Evolutionary conservation across 2,113 vertebrate species (phyloP), one percentile per base, ranked within the genome.

Genomic region (Nothobranchius furzeri): DNA sequence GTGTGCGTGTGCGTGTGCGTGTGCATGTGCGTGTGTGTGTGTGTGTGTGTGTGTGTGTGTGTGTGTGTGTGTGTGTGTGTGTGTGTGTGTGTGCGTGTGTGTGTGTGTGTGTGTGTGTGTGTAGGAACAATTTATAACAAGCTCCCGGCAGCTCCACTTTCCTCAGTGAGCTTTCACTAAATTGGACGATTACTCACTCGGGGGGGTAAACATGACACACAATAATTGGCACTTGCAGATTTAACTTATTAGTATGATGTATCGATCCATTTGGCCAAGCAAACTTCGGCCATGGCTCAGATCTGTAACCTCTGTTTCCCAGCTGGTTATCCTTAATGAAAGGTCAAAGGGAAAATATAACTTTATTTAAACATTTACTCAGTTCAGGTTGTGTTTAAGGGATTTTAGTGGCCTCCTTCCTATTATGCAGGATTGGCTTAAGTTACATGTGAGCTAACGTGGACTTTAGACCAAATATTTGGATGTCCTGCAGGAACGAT

Each of bases 211-310:
- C 90, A 89, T 88, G 92, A 89, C 87, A 79, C 30, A 66, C 85
- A 73, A 82, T 91, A 90, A 92, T 91, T 90, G 91, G 76, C 47
- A 68, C 81, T 88, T 62, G 82, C 86, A 90, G 85, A 85, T 91
- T 92, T 75, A 60, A 91, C 85, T 91, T 90, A 90, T 93, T 90
- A 89, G 82, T 82, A 81, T 88, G 90, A 91, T 82, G 82, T 66
- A 92, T 90, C 59, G 89, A 91, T 91, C 72, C 3, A 50, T 70
- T 50, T 52, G 69, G 55, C 24, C 14, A 6, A 36, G 35, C 45
- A 52, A 59, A 58, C 60, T 17, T 20, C 8, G 17, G 36, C 56
- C 54, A 8, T 0, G 7, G 6, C 60, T 61, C 47, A 51, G 70
- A 80, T 85, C 78, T 70, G 78, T 71, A 76, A 69, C 14, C 12